These are phyloP conservation scores for Callyntrura sp. DNA, from an alignment of 2,888 invertebrate species.

Conservation along the genomic window DNA sequence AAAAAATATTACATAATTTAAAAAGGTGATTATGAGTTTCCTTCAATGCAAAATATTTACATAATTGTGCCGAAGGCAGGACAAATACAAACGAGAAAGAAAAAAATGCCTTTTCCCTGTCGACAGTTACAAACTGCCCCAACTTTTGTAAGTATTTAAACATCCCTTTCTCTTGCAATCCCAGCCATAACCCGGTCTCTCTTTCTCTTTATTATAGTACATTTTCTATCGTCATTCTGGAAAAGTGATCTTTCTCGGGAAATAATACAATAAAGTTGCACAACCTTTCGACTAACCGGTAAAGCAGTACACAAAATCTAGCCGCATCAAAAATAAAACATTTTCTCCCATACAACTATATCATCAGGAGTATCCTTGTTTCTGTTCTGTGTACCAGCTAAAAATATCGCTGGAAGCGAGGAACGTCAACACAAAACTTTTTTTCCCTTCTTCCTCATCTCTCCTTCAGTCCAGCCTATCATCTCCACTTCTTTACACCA, in stretches of 20 bases:
- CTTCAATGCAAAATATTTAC: not conserved
- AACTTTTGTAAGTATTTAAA: too few species aligned
- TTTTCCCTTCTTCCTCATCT: conserved; percentile 16
- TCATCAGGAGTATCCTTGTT: conserved; percentile 33
- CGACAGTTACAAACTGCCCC: too few species aligned
- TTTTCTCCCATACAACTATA: not conserved
- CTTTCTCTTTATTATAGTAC: too few species aligned
- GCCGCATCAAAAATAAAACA: not conserved
- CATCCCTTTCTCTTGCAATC: too few species aligned
- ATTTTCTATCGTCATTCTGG: too few species aligned
- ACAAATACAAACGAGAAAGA: too few species aligned
- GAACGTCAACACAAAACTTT: conserved; percentile 63
- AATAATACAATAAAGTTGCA: not conserved
- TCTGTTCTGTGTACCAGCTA: not conserved
- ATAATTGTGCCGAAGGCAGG: too few species aligned
- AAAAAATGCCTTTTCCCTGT: too few species aligned
- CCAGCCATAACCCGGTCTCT: too few species aligned
- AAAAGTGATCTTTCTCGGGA: not conserved
- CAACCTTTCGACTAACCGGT: not conserved
- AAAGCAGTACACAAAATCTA: not conserved
- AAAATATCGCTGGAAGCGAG: conserved; percentile 58
- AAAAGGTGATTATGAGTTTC: not conserved
- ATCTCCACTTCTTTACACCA: not conserved
- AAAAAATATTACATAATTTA: not conserved
- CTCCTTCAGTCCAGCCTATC: conserved; percentile 4